These are phyloP conservation scores for Tipula lateralis DNA, from an alignment of 2,888 invertebrate genomes.

Conservation along the genomic window DNA sequence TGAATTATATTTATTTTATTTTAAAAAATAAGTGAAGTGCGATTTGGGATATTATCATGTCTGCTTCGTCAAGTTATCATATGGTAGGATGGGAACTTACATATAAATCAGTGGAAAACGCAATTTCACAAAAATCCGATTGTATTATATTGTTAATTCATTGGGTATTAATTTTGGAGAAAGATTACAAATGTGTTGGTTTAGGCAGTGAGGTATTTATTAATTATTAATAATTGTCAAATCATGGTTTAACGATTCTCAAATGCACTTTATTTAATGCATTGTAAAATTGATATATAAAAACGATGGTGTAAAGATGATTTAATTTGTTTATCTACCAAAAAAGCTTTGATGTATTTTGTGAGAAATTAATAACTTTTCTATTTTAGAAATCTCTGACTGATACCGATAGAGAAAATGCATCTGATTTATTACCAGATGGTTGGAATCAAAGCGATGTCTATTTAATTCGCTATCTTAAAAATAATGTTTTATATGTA, in stretches of 20 bases:
- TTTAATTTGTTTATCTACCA: no score
- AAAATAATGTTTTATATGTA: not conserved
- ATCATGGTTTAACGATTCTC: no score
- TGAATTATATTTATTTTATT: not conserved
- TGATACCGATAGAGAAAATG: not conserved
- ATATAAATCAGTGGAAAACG: not conserved
- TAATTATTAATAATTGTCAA: not conserved
- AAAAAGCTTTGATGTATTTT: no score
- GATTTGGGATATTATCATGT: not conserved
- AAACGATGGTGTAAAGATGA: not conserved
- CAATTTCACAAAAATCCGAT: not conserved
- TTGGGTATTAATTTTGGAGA: conserved; percentile 7
- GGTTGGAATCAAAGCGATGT: conserved; percentile 5
- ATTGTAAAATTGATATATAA: not conserved
- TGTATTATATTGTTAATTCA: not conserved
- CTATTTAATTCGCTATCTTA: not conserved
- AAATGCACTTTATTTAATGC: not conserved
- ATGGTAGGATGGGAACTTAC: conserved; percentile 25
- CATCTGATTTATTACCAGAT: conserved; percentile 24
- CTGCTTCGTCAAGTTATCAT: not conserved
- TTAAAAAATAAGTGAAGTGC: not conserved
- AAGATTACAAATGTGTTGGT: not conserved
- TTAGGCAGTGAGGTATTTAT: not conserved
- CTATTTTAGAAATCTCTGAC: not conserved
- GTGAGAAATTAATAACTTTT: no score